These are phyloP conservation scores for Siniperca undulata DNA, from an alignment of 2,797 vertebrate species.

Conservation along the genomic window DNA sequence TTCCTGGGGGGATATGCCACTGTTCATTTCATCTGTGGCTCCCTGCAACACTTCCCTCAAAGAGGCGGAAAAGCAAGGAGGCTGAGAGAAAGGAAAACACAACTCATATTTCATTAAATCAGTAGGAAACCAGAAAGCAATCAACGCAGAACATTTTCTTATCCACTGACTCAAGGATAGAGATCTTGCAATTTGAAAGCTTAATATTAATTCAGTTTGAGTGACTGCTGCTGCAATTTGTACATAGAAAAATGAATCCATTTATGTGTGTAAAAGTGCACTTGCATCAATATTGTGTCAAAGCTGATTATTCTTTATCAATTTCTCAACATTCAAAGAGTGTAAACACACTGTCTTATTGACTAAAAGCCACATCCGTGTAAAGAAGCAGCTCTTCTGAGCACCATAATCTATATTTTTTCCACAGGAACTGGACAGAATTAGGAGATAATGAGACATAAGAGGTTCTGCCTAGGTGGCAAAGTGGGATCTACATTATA, in stretches of 20 bases:
- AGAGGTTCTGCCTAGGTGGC: constrained; percentile 18
- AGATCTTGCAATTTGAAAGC: constrained; percentile 19
- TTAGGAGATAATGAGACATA: constrained; percentile 16
- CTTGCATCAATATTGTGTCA: constrained; percentile 24
- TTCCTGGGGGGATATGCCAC: constrained; percentile 63
- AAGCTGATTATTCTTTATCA: constrained; percentile 15
- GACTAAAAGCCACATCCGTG: constrained; percentile 36
- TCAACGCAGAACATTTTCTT: constrained; percentile 66
- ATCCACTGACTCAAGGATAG: constrained; percentile 37
- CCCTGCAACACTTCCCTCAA: constrained; percentile 62
- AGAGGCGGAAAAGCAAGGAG: constrained; percentile 61
- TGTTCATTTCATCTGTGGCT: constrained; percentile 70
- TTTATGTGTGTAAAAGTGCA: background rate
- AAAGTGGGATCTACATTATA: background rate
- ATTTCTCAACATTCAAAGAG: background rate
- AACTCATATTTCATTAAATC: constrained; percentile 70
- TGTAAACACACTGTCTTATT: constrained; percentile 28
- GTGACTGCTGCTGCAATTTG: constrained; percentile 6
- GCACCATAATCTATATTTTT: background rate
- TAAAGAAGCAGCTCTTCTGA: background rate
- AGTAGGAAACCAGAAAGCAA: constrained; percentile 59
- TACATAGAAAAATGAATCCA: background rate
- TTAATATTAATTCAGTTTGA: constrained; percentile 25
- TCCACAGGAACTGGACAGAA: background rate
- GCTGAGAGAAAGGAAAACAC: constrained; percentile 56